phyloP scores from a whole-genome alignment of 2,113 vertebrate genomes.

The Anser cygnoides region DNA sequence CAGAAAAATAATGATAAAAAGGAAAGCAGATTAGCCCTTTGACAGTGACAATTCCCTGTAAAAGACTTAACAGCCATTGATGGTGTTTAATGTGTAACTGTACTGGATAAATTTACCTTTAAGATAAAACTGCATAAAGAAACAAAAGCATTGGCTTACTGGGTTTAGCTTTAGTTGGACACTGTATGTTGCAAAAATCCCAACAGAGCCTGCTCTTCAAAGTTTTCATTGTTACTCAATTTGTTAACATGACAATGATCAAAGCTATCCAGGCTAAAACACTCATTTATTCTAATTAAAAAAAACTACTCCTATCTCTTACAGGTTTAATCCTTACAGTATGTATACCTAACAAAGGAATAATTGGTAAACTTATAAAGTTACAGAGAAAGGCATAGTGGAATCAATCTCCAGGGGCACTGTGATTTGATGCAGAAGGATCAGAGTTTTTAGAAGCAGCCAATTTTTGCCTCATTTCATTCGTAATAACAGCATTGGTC shows the following conservation, averaged over 20 bases:
- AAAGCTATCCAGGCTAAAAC: constrained; percentile 59
- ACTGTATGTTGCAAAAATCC: constrained; percentile 38
- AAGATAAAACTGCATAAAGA: constrained; percentile 26
- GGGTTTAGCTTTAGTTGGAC: constrained; percentile 28
- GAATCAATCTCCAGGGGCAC: neutral
- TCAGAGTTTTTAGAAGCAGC: neutral
- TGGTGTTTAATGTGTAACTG: constrained; percentile 42
- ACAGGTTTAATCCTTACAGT: constrained; percentile 59
- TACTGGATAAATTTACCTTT: constrained; percentile 54
- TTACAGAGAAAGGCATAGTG: neutral
- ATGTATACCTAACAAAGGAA: neutral
- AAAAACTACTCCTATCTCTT: constrained; percentile 68
- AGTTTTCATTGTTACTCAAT: constrained; percentile 69
- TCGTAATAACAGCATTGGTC: neutral
- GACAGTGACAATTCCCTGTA: constrained; percentile 30
- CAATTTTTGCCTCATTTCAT: neutral
- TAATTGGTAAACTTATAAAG: constrained; percentile 36
- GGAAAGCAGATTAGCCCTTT: constrained; percentile 55
- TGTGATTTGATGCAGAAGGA: neutral
- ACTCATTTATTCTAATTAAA: constrained; percentile 76
- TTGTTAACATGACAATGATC: constrained; percentile 70
- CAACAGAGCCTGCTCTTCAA: constrained; percentile 30
- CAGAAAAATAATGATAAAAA: constrained; percentile 53
- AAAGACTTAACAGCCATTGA: constrained; percentile 28
- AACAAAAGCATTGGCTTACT: constrained; percentile 30